phyloP scores from a whole-genome alignment of 2,797 vertebrate species.

The Notoglanidium macrostoma region DNA sequence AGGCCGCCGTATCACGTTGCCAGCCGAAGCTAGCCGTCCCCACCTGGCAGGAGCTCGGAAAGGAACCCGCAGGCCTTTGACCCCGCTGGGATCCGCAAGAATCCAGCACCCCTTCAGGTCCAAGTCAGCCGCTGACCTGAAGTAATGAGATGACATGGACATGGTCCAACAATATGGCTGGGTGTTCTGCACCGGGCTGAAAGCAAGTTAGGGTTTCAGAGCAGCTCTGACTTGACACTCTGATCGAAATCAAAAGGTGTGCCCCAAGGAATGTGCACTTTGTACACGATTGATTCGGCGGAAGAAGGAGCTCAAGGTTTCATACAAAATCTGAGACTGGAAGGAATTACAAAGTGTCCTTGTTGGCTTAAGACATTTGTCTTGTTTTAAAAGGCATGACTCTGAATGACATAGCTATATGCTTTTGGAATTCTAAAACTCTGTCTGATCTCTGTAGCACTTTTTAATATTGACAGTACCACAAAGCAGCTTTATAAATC shows the following conservation, averaged over 20 bases:
- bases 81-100: slow-evolving; percentile 14
- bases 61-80: slow-evolving; percentile 48
- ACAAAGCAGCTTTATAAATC: not conserved
- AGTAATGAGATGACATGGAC: slow-evolving; percentile 51
- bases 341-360: not conserved
- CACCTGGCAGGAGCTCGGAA: slow-evolving; percentile 55
- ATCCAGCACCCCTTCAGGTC: slow-evolving; percentile 31
- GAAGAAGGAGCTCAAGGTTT: slow-evolving; percentile 2
- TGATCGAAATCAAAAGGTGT: slow-evolving; percentile 21
- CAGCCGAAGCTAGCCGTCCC: slow-evolving; percentile 51
- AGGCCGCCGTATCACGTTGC: slow-evolving; percentile 56
- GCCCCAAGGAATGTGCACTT: slow-evolving; percentile 12
- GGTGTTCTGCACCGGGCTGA: slow-evolving; percentile 19
- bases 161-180: slow-evolving; percentile 40
- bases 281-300: not conserved
- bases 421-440: not conserved
- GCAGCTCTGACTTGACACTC: slow-evolving; percentile 4
- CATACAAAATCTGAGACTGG: not conserved
- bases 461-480: not conserved
- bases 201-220: slow-evolving; percentile 39
- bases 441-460: not conserved
- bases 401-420: not conserved
- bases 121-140: slow-evolving; percentile 47
- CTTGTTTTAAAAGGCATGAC: not conserved
- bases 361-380: not conserved